These are phyloP conservation scores for Epicampocera succincta DNA, from an alignment of 2,888 invertebrate genomes.

Conservation along the genomic window DNA sequence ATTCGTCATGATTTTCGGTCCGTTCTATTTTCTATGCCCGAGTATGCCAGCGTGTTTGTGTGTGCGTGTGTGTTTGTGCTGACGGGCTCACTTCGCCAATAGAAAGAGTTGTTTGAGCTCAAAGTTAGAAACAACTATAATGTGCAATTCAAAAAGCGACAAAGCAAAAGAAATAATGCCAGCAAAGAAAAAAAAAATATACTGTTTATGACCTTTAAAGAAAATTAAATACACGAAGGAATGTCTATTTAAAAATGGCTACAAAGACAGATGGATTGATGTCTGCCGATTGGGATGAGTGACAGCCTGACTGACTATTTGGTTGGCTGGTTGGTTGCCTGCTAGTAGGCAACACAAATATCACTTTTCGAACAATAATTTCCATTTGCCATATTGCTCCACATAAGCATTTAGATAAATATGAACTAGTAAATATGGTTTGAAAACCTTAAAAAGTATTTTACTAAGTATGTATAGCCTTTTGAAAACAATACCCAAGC, in stretches of 20 bases:
- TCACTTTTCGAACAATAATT: constrained; percentile 33
- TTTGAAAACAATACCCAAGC: constrained; percentile 13
- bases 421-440: constrained; percentile 5
- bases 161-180: constrained; percentile 18
- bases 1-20: constrained; percentile 31
- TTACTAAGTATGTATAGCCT: constrained; percentile 22
- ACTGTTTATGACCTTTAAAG: constrained; percentile 38
- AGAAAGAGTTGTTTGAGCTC: constrained; percentile 22
- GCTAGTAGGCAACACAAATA: neutral
- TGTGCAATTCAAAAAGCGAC: constrained; percentile 2
- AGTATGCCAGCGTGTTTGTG: neutral
- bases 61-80: neutral
- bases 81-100: neutral
- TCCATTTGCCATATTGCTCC: constrained; percentile 18
- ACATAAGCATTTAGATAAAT: constrained; percentile 1
- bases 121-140: constrained; percentile 18
- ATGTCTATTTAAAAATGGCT: neutral
- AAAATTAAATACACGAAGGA: constrained; percentile 22
- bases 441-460: constrained; percentile 31
- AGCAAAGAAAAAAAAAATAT: constrained; percentile 1
- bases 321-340: neutral
- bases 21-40: neutral
- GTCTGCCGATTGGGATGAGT: neutral
- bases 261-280: neutral
- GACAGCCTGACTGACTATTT: neutral